Evolutionary conservation across 2,113 vertebrate genomes (phyloP).

Genomic region (Brachyhypopomus occidentalis): DNA sequence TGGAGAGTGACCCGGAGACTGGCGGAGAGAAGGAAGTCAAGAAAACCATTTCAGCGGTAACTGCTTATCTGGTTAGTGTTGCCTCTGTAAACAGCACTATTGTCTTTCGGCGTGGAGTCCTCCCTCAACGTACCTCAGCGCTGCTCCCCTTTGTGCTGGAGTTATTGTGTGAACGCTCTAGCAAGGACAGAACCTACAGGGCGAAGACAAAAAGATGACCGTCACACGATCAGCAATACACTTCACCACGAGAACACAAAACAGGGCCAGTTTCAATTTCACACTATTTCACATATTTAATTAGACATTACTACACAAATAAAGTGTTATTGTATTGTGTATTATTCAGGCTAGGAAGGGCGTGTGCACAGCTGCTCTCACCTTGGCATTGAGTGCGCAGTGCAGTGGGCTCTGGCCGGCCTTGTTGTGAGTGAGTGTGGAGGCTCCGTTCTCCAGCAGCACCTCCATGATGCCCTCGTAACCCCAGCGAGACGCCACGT

Average conservation of each 20-base stretch:
- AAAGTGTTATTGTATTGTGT: too few species aligned
- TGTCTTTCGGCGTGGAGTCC: neutral
- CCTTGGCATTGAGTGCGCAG: slow-evolving; percentile 94
- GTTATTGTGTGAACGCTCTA: slow-evolving; percentile 75
- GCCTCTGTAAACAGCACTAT: neutral
- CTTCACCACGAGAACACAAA: neutral
- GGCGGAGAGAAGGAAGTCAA: neutral
- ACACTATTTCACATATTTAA: too few species aligned
- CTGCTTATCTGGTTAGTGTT: neutral
- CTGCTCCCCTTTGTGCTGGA: slow-evolving; percentile 71
- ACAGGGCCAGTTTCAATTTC: too few species aligned
- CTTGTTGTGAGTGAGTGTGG: slow-evolving; percentile 78
- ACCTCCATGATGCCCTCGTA: slow-evolving; percentile 92
- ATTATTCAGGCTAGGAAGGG: neutral
- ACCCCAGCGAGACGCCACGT: slow-evolving; percentile 93
- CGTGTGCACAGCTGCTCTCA: slow-evolving; percentile 44
- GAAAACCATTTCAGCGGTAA: neutral
- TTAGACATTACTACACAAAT: neutral
- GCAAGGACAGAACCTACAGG: slow-evolving; percentile 83
- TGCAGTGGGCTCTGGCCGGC: slow-evolving; percentile 84
- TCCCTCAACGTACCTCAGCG: neutral
- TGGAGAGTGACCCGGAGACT: slow-evolving; percentile 79
- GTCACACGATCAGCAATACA: neutral
- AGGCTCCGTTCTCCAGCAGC: slow-evolving; percentile 90
- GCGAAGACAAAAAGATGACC: slow-evolving; percentile 12